Conservation (phyloP, 2,113 vertebrate species). For the Loxodonta africana region DNA sequence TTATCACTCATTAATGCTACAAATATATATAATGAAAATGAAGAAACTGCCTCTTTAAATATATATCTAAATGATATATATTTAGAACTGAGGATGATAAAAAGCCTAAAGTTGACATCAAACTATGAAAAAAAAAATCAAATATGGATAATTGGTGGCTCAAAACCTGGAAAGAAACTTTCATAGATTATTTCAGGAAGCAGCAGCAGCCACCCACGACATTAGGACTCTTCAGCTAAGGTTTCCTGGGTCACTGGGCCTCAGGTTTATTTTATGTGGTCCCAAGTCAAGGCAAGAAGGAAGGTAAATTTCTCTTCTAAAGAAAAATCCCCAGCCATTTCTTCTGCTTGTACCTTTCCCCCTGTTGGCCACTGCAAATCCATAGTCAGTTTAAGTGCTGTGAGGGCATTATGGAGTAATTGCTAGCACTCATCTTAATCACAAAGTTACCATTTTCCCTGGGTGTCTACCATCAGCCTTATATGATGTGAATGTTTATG, state of each 20-base stretch:
- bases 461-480: background rate
- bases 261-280: conserved; percentile 20
- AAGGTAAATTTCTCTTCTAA: conserved; percentile 25
- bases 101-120: conserved; percentile 38
- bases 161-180: conserved; percentile 40
- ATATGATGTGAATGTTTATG: background rate
- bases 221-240: background rate
- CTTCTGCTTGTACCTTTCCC: background rate
- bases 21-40: conserved; percentile 31
- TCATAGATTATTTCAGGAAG: conserved; percentile 42
- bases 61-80: background rate
- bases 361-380: background rate
- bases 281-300: conserved; percentile 10
- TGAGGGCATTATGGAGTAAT: background rate
- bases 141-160: background rate
- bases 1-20: conserved; percentile 33
- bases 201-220: background rate
- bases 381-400: background rate
- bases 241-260: background rate
- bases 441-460: background rate
- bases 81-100: conserved; percentile 30
- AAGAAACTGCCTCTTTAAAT: conserved; percentile 54
- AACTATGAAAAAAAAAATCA: conserved; percentile 21
- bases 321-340: conserved; percentile 9
- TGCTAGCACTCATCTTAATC: background rate